Base-by-base conservation (phyloP, 2,888 invertebrate genomes). In the Neoascia interrupta region DNA sequence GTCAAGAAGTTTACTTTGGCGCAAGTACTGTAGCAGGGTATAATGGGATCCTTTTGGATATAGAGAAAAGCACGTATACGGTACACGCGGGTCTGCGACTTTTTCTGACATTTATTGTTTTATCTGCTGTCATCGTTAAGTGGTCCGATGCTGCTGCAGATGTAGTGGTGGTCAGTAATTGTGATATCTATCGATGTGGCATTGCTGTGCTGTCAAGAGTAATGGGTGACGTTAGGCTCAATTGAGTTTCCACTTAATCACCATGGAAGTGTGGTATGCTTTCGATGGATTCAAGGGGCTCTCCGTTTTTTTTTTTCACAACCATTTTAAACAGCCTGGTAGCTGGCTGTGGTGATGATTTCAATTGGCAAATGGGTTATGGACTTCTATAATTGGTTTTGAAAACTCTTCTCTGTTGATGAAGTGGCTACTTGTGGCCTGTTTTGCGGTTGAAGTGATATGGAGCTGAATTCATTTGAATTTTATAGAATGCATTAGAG, bases 161-260 rank as follows among this genome's bases (percentile, higher is more conserved):
- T 1, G 8, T 47, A 15, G 19, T 23, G 51, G 28, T 45, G 36
- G 34, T 43, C 21, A 21, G n/a, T 31, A 39, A 56, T 56, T 66
- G 37, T 56, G 66, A 45, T 66, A 66, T 56, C 54, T 64, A 36
- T 49, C 26, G 23, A 13, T 63, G 31, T 63, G 36, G 72, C 60
- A 54, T 66, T 54, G 64, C 66, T 66, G 60, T 66, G 79, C 49
- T 79, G 66, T 79, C 54, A 51, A 79, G 15, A 61, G 60, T 66
- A 73, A 79, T 73, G 61, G 68, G 54, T 43, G 43, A 28, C 31
- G 64, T 79, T 66, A 73, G 73, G 76, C 58, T 64, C 76, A 66
- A 79, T 79, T 79, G 66, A 73, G 53, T 73, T 73, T 73, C 49
- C 73, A 73, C 73, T 79, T 79, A 73, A 79, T 66, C 66, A 47